Percentiles rank a stretch among this genome's conserved stretches.
phyloP scores from a whole-genome alignment of 2,888 invertebrate genomes.

The Beris chalybata region DNA sequence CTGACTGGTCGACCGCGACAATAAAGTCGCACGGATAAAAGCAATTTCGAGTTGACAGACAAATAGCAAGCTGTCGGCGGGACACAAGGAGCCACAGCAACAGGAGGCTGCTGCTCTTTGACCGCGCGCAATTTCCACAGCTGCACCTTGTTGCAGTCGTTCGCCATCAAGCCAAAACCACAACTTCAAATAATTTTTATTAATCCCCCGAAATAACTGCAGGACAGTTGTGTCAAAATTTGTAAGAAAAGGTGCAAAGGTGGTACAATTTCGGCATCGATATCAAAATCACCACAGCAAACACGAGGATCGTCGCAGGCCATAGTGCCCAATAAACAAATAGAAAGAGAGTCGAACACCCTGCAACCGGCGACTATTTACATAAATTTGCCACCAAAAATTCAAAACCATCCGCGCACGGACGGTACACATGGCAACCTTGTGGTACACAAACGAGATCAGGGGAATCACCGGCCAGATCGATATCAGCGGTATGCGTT shows the following conservation, averaged over 20 bases:
- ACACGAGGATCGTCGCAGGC: not conserved
- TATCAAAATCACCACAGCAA: slow-evolving; percentile 23
- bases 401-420: not conserved
- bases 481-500: slow-evolving; percentile 16
- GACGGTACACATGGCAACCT: not conserved
- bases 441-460: slow-evolving; percentile 5
- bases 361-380: slow-evolving; percentile 17
- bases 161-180: not conserved
- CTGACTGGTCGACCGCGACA: slow-evolving; percentile 10
- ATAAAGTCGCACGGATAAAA: slow-evolving; percentile 9
- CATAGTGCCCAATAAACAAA: not conserved
- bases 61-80: slow-evolving; percentile 8
- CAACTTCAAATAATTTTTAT: slow-evolving; percentile 5
- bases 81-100: not conserved
- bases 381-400: slow-evolving; percentile 22
- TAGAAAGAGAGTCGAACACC: slow-evolving; percentile 4
- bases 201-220: slow-evolving; percentile 17
- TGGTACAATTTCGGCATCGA: slow-evolving; percentile 18
- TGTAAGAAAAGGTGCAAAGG: slow-evolving; percentile 27
- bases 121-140: not conserved
- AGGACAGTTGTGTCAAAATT: slow-evolving; percentile 15
- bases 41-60: slow-evolving; percentile 8
- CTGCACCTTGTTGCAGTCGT: slow-evolving; percentile 3
- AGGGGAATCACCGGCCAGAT: slow-evolving; percentile 19
- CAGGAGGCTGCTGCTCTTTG: not conserved